Evolutionary conservation across 2,113 vertebrate species (phyloP), one percentile per base, ranked within the genome.

Genomic region (Corydoras sp.): DNA sequence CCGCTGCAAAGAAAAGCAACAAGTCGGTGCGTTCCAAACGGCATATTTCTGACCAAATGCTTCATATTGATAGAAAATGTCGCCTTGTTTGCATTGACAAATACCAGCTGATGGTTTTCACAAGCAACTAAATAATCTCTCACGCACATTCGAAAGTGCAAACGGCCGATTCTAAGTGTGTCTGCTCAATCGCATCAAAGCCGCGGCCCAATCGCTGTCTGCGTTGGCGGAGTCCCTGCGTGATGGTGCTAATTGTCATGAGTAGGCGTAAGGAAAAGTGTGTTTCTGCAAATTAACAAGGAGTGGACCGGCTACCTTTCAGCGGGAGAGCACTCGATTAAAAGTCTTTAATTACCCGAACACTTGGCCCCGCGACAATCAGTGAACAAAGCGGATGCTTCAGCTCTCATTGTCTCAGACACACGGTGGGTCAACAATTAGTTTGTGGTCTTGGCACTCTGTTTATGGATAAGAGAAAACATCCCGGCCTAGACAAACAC

Each of bases 221-320:
- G 68, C 75, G 59, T 74, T 65, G 64, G 68, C 65, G 72, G 65
- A 49, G 69, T 72, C 49, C 50, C 61, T 43, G 24, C 58, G 50
- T n/a, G 24, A 11, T 56, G 66, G 68, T 76, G 70, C 68, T 77
- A 71, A 80, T 74, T 79, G 74, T 76, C 58, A 78, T 72, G 65
- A 61, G 69, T 72, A 72, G 32, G 73, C 35, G 77, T 78, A 65
- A 78, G 61, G 13, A 72, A 24, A 67, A 68, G 73, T 9, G 10
- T 10, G 32, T 61, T 58, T 55, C 49, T 29, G 65, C 59, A 64
- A 72, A 65, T 75, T n/a, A 78, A 69, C 54, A 15, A 64, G 30
- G 32, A 78, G 73, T 59, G 59, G 58, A 66, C 59, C 64, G 58
- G 43, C 63, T 29, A 58, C 55, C 29, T 68, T 60, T 78, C 53